Percentiles rank a stretch among this genome's conserved stretches.
phyloP scores from a whole-genome alignment of 2,797 vertebrate genomes.

The Oceanodroma leucorhoa region DNA sequence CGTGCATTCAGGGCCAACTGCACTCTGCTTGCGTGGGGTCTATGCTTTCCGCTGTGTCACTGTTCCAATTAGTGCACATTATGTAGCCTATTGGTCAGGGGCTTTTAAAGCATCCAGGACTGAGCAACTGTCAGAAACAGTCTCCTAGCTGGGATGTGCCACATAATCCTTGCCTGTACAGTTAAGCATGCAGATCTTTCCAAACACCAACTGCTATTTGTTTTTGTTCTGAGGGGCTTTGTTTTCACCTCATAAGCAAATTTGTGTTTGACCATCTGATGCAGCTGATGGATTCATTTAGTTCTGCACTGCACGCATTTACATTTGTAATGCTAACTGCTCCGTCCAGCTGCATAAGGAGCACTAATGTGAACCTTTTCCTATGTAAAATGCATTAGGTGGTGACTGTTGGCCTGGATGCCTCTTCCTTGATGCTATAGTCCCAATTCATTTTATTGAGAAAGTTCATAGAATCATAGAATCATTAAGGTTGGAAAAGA shows the following conservation, averaged over 20 bases:
- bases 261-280: neutral
- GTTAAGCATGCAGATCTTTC: neutral
- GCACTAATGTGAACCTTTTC: neutral
- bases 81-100: neutral
- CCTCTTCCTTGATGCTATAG: neutral
- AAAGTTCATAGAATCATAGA: neutral
- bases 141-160: neutral
- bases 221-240: neutral
- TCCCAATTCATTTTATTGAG: neutral
- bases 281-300: fast-evolving
- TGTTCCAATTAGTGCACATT: fast-evolving
- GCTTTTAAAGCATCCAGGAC: neutral
- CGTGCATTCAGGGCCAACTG: fast-evolving
- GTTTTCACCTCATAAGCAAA: neutral
- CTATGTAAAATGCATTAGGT: neutral
- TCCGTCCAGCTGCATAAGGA: neutral
- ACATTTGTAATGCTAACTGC: neutral
- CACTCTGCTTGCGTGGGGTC: fast-evolving
- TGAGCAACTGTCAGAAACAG: neutral
- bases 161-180: neutral
- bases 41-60: fast-evolving
- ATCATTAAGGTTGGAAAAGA: too few species aligned
- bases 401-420: neutral
- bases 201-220: neutral
- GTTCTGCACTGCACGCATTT: neutral